Percentiles rank a stretch among this genome's conserved stretches.
Evolutionary conservation across 2,797 vertebrate genomes (phyloP).

Genomic region (Cirrhinus molitorella): DNA sequence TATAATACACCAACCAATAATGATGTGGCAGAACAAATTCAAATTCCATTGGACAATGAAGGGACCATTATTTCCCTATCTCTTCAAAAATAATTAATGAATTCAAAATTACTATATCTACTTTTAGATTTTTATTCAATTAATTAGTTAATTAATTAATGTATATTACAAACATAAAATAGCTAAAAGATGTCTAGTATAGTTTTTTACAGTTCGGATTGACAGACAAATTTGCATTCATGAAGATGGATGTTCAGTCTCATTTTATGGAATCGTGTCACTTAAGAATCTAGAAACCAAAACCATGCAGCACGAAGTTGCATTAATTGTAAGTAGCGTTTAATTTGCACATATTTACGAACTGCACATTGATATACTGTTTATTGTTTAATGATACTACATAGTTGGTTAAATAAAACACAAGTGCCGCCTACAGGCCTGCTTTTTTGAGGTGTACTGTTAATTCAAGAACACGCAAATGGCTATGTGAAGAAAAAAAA

Average conservation of each 20-base stretch:
- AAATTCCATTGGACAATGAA: background rate
- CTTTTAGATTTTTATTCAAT: background rate
- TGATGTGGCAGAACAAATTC: no score
- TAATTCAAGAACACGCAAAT: background rate
- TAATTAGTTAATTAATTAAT: no score
- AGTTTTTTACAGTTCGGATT: background rate
- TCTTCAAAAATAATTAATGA: no score
- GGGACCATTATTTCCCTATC: no score
- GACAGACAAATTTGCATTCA: background rate
- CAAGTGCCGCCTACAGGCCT: background rate
- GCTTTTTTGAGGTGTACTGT: background rate
- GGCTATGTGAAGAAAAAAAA: background rate
- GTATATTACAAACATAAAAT: background rate
- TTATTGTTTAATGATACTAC: background rate
- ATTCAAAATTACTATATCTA: background rate
- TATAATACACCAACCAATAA: no score
- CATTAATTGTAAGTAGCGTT: background rate
- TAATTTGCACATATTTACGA: background rate
- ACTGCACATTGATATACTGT: background rate
- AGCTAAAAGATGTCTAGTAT: background rate
- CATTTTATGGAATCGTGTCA: background rate
- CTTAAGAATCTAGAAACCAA: background rate
- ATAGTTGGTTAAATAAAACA: background rate
- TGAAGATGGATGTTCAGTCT: background rate
- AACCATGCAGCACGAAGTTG: background rate